Conservation (phyloP, 1,140 invertebrate genomes). For the Cataglyphis hispanica region DNA sequence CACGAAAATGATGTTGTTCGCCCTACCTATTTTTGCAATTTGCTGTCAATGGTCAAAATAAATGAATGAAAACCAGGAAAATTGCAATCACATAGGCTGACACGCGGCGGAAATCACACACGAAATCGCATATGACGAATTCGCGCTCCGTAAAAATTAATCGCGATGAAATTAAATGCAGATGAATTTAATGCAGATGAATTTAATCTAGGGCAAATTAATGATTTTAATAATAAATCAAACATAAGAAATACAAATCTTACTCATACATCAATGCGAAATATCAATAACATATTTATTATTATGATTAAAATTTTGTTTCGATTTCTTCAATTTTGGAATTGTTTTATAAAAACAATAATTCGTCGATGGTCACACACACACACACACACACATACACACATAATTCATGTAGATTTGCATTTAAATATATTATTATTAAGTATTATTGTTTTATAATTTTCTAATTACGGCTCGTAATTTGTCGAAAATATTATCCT, state of each 20-base stretch:
- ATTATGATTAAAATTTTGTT: background rate
- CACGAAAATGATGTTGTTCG: constrained; percentile 59
- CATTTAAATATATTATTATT: too few species aligned
- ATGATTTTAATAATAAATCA: background rate
- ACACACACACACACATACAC: too few species aligned
- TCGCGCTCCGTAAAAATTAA: constrained; percentile 1
- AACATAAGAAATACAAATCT: background rate
- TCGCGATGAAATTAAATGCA: background rate
- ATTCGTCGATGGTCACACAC: background rate
- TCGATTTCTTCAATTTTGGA: background rate
- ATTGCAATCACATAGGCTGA: background rate
- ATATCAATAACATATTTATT: background rate
- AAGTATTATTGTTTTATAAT: too few species aligned
- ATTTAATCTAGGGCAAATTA: background rate
- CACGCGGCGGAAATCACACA: constrained; percentile 16
- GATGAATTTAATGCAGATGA: background rate
- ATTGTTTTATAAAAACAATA: background rate
- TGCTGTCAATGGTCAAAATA: constrained; percentile 55
- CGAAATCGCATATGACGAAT: background rate
- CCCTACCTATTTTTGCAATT: constrained; percentile 51
- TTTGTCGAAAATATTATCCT: too few species aligned
- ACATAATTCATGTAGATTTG: too few species aligned
- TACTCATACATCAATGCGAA: background rate
- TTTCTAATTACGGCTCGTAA: too few species aligned
- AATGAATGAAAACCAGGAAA: constrained; percentile 7